These are phyloP conservation scores for Piaya cayana DNA, from an alignment of 2,113 vertebrate genomes.

Conservation along the genomic window DNA sequence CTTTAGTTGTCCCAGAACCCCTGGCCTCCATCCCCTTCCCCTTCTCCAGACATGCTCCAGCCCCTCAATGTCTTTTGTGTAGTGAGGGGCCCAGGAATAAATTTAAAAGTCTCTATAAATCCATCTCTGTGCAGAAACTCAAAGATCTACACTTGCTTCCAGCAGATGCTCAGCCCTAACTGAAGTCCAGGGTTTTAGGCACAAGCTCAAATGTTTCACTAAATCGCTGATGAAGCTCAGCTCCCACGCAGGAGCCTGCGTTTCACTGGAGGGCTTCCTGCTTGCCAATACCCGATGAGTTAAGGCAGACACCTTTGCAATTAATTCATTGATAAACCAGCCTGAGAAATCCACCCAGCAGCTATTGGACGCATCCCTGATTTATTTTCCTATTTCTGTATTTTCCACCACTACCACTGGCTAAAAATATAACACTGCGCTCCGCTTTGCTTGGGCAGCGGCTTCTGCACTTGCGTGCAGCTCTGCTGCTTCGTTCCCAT, in stretches of 20 bases:
- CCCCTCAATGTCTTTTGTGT: too few species aligned
- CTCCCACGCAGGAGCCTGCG: not conserved
- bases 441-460: not conserved
- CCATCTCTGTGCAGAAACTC: not conserved
- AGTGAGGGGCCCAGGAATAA: not conserved
- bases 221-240: not conserved
- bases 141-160: not conserved
- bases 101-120: rapidly evolving
- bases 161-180: not conserved
- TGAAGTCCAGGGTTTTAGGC: not conserved
- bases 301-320: not conserved
- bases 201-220: not conserved
- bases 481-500: not conserved
- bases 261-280: not conserved
- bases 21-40: too few species aligned
- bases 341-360: not conserved
- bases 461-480: not conserved
- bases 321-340: not conserved
- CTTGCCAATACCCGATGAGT: not conserved
- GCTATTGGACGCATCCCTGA: not conserved
- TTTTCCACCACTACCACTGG: not conserved
- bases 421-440: not conserved
- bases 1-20: too few species aligned
- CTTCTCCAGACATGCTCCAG: too few species aligned
- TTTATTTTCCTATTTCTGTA: not conserved